Base-by-base conservation (phyloP, 2,797 vertebrate genomes). In the Scomberomorus guttatus region DNA sequence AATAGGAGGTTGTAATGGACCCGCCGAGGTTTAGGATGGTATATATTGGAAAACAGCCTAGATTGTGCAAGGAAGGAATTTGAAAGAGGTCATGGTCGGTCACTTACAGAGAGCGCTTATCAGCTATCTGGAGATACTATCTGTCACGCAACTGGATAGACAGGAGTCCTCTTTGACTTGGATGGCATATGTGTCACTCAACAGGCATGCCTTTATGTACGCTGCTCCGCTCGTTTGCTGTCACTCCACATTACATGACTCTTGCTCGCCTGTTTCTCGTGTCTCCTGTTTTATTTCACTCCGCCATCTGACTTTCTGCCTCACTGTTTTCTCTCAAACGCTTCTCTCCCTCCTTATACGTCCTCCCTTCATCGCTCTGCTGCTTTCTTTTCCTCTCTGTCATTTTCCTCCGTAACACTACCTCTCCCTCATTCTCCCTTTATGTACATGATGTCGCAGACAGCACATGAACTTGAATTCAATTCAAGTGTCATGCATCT, bases 401-500 rank as follows among this genome's bases (percentile, higher is more conserved):
- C 58, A 77, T 57, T 54, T 60, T 25, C 57, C 37, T 42, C 22
- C 55, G 86, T 86, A 82, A 86, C 79, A 22, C 77, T 74, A 90
- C 87, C 87, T 81, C 37, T 18, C 8, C 55, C 9, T 22, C 74
- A 62, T 73, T 85, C 80, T 84, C 51, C 73, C 78, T 73, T 75
- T 80, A 51, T 70, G 85, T 84, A 87, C 90, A 94, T 61, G 85
- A 82, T 79, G 54, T 70, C 82, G 84, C 82, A 77, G 88, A 92
- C 74, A 78, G 79, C 91, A 70, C 87, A 90, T 91, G 81, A 95
- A 95, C 87, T 94, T 94, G 66, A 90, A 83, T 82, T 86, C 80
- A 62, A 90, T 94, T 89, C 83, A 70, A 93, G 93, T 96, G 90
- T 92, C 89, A 94, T 85, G 92, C 94, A 87, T 83, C 81, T 92